Base-by-base conservation (phyloP, 2,888 invertebrate genomes). In the Rhagium mordax region DNA sequence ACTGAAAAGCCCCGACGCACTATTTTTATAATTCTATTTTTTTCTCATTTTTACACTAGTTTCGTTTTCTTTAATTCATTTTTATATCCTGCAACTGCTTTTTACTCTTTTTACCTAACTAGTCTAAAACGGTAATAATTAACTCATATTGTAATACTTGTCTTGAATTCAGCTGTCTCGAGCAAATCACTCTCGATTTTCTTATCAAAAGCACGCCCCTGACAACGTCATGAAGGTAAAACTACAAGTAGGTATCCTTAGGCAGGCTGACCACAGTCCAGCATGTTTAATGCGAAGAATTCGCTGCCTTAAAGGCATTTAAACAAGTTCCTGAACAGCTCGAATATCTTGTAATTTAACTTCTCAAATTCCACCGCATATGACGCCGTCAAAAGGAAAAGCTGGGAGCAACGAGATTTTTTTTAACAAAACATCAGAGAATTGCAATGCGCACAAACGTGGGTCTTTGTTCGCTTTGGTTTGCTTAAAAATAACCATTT, bases 181-280 rank as follows among this genome's bases (percentile, higher is more conserved):
- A n/a, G n/a, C n/a, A n/a, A n/a, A n/a, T n/a, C n/a, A n/a, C n/a
- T n/a, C n/a, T n/a, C n/a, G n/a, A n/a, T n/a, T n/a, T n/a, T n/a
- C n/a, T n/a, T n/a, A n/a, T 24, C 24, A 33, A n/a, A n/a, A 1
- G 41, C 4, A 41, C 41, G 41, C 41, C n/a, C 41, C 41, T 41
- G 41, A n/a, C n/a, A 10, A 5, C n/a, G 41, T 41, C n/a, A 41
- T 15, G 41, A 41, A 41, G n/a, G 41, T 41, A 41, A 41, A 41
- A 41, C n/a, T 13, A n/a, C n/a, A n/a, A n/a, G 8, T 13, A 2
- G 33, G 3, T 10, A 6, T 33, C 3, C 13, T 41, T 41, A 13
- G n/a, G 41, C n/a, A 4, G n/a, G 55, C 24, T 55, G 55, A 55
- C 55, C 55, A 55, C 27, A 3, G 55, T 24, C 55, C 55, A 27